Conservation (phyloP, 2,797 vertebrate genomes). For the Hephaestus fuliginosus region DNA sequence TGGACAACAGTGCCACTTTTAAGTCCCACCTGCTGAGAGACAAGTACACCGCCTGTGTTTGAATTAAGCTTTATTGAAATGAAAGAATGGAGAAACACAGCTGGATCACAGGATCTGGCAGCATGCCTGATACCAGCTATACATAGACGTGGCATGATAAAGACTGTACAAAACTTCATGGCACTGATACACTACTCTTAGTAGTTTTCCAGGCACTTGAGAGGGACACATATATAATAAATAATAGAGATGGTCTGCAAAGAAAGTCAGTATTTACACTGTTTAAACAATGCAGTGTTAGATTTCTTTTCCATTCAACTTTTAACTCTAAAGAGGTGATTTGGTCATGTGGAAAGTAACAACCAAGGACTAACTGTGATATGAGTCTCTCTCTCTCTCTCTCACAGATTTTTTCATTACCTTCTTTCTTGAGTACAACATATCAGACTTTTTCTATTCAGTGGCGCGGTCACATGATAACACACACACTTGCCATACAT, state of each 20-base stretch:
- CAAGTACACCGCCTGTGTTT: not conserved
- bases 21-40: not conserved
- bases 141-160: not conserved
- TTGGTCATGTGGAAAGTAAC: not conserved
- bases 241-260: not conserved
- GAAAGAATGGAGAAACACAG: not conserved
- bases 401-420: not conserved
- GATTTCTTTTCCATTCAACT: slow-evolving; percentile 6
- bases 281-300: slow-evolving; percentile 7
- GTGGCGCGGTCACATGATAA: not conserved
- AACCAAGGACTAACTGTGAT: not conserved
- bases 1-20: not conserved
- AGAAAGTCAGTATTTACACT: slow-evolving; percentile 26
- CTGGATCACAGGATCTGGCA: slow-evolving; percentile 7
- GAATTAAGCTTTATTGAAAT: not conserved
- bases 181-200: not conserved
- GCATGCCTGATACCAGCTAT: not conserved
- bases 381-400: not conserved
- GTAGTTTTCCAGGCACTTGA: slow-evolving; percentile 23
- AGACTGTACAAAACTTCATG: not conserved
- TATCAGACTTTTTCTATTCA: slow-evolving; percentile 10
- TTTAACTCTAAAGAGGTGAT: not conserved
- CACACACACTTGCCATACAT: not conserved
- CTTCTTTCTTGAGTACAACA: not conserved
- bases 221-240: too few relatives aligned